Base-by-base conservation (phyloP, 2,888 invertebrate species). In the Pristionchus exspectatus region DNA sequence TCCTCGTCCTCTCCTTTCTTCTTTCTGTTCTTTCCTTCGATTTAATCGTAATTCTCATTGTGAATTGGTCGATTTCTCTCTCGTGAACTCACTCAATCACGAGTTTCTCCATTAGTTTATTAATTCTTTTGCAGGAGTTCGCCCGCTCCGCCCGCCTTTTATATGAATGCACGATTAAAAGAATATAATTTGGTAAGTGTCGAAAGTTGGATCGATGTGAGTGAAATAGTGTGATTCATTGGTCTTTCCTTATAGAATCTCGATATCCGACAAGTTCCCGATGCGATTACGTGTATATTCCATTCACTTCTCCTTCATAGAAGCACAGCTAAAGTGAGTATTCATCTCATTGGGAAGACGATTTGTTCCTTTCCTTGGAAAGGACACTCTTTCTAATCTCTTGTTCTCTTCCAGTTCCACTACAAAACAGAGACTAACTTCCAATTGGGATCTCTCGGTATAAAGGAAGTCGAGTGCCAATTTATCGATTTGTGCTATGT, bases 401-500 rank as follows among this genome's bases (percentile, higher is more conserved):
- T 33, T n/a, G 33, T 33, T 30, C 54, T 54, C 77, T 93, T 94
- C 90, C 92, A 96, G 96, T 98, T 98, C 96, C 97, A 97, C 90
- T 99, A 98, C 96, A 97, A 97, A 95, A 97, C 97, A 95, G 98
- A 98, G 96, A 97, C 97, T 94, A 97, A 97, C 96, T 99, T 98
- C 96, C 97, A 98, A 38, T 97, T 99, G 93, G 98, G 98, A 87
- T 98, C 98, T 1, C 97, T 99, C 89, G 98, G 98, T 92, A 97
- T 98, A 95, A 97, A 97, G 93, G 99, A 99, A 96, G 97, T 98
- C 66, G 98, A 98, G 96, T 99, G 99, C 96, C 98, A 99, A 96
- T 98, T 98, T 95, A 97, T 99, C 94, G 98, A 99, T 96, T 97
- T 98, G 95, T 98, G 98, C 14, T 99, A 99, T 96, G 98, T 97